These are phyloP conservation scores for Cavia aperea DNA, from an alignment of 2,113 vertebrate genomes.

Conservation along the genomic window DNA sequence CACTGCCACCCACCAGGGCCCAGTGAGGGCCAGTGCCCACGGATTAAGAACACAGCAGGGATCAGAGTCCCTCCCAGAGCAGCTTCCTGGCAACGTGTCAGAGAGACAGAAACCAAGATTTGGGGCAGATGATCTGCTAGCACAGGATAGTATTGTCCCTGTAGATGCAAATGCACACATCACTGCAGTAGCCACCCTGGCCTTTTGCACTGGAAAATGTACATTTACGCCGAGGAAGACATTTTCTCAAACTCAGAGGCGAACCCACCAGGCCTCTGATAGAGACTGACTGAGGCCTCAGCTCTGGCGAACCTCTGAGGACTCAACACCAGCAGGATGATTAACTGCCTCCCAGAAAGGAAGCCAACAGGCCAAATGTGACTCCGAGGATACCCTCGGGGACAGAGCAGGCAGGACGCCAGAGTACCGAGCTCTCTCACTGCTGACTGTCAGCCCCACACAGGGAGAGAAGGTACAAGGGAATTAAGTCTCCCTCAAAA, in stretches of 20 bases:
- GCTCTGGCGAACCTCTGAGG: not conserved
- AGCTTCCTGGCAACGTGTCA: not conserved
- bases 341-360: not conserved
- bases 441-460: not conserved
- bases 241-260: constrained; percentile 11
- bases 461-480: not conserved
- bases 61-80: not conserved
- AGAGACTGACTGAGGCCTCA: not conserved
- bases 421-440: not conserved
- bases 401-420: not conserved
- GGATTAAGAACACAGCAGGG: accelerated
- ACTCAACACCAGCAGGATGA: not conserved
- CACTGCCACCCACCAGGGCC: accelerated
- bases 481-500: not conserved
- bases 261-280: not conserved
- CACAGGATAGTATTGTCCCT: not conserved
- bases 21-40: accelerated
- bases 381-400: not conserved
- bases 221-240: not conserved
- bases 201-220: not conserved
- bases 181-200: not conserved
- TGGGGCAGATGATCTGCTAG: not conserved
- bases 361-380: not conserved
- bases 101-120: not conserved
- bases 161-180: accelerated